Base-by-base conservation (phyloP, 2,888 invertebrate species). In the Tetranychus truncatus region DNA sequence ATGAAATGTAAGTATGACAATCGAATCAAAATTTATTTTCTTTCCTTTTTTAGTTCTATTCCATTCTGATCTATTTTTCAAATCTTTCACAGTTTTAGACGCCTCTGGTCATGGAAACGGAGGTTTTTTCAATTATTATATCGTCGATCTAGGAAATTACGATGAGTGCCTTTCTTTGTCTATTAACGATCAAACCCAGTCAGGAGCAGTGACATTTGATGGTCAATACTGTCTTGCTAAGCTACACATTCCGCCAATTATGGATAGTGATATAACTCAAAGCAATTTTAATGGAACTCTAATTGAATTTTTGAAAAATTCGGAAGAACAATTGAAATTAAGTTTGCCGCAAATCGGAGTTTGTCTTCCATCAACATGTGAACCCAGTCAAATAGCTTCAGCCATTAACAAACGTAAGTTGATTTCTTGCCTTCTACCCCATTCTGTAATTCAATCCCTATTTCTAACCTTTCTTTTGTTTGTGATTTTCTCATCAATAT, bases 171-270 rank as follows among this genome's bases (percentile, higher is more conserved):
- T 67, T 21, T 67, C 67, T 15, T 15, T 55, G 9, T 55, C 55
- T 15, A 15, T 55, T 55, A 9, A 55, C 6, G 55, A 15, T 0
- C 11, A 55, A 15, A 15, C 55, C 9, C 9, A 55, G 15, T 55
- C 15, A 15, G 55, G 15, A 15, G 0, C 55, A 15, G 34, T 34
- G 34, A 2, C 55, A 15, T 67, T 67, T 67, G n/a, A 11, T 67
- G 67, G 67, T 21, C 20, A 67, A 67, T 67, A 21, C 24, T 67
- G 67, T 67, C 67, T 67, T 24, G 67, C 24, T 67, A 67, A 67
- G n/a, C 20, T 67, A 21, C 9, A 55, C 2, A 15, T 6, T 15
- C 55, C 55, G 3, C 9, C 55, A 9, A 55, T 55, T 6, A 15
- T 55, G 55, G 55, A 55, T 55, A 15, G 15, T 55, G 55, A 55